A percentile compares a stretch with the other conserved stretches of the same genome.
Evolutionary conservation across 2,888 invertebrate species (phyloP).

Genomic region (Strigamia maritima): DNA sequence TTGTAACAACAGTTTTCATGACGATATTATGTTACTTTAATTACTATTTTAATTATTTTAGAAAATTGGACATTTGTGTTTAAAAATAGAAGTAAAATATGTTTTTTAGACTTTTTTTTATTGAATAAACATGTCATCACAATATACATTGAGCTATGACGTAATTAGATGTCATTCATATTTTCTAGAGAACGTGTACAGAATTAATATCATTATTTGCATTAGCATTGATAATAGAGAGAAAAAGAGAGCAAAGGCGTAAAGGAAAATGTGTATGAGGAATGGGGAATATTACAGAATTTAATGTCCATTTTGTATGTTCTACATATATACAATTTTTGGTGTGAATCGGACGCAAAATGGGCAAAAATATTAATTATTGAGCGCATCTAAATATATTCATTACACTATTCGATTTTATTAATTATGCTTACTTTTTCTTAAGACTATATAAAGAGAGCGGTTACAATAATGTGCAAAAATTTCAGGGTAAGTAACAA

Average conservation of each 20-base stretch:
- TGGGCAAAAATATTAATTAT: background rate
- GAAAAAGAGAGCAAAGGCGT: background rate
- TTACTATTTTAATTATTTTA: background rate
- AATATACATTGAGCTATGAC: slow-evolving; percentile 13
- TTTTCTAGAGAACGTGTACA: background rate
- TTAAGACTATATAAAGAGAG: background rate
- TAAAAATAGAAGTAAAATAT: background rate
- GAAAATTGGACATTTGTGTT: too few relatives aligned
- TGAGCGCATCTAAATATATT: background rate
- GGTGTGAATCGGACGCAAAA: slow-evolving; percentile 1
- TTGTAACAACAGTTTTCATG: background rate
- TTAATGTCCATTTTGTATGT: background rate
- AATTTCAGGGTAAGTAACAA: background rate
- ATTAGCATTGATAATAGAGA: slow-evolving; percentile 15
- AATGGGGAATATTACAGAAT: background rate
- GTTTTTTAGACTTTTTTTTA: background rate
- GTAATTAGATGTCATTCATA: background rate
- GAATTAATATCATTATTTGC: slow-evolving; percentile 2
- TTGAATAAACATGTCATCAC: slow-evolving; percentile 10
- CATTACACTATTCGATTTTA: background rate
- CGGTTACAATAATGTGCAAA: background rate
- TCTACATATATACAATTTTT: background rate
- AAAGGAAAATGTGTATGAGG: background rate
- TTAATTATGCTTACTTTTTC: too few relatives aligned
- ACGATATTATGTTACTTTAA: background rate